Conservation (phyloP, 2,888 invertebrate species). For the Rhagonycha lutea region DNA sequence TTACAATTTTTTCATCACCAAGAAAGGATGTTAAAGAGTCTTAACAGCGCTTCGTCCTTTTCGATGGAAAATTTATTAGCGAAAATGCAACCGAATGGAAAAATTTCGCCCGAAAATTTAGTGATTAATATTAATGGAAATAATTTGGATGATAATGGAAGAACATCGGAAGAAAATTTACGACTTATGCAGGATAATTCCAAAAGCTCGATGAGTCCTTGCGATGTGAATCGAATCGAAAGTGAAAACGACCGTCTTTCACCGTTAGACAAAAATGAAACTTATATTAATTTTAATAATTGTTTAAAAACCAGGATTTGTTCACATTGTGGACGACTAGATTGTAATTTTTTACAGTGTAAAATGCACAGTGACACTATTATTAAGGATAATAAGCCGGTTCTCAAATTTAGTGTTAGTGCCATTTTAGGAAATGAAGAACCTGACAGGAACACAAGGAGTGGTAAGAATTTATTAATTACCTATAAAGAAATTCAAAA, state of each 20-base stretch:
- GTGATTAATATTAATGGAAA: slow-evolving; percentile 34
- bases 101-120: slow-evolving; percentile 48
- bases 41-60: slow-evolving; percentile 51
- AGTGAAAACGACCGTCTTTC: slow-evolving; percentile 43
- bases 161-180: slow-evolving; percentile 16
- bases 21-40: slow-evolving; percentile 52
- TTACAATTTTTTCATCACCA: slow-evolving; percentile 48
- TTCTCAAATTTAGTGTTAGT: slow-evolving; percentile 90
- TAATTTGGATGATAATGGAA: slow-evolving; percentile 15
- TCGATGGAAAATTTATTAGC: slow-evolving; percentile 53
- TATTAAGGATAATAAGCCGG: slow-evolving; percentile 65
- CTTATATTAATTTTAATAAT: slow-evolving; percentile 49
- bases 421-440: slow-evolving; percentile 77
- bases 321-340: slow-evolving; percentile 61
- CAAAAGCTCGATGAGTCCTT: slow-evolving; percentile 23
- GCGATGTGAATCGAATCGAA: slow-evolving; percentile 26
- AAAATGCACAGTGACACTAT: slow-evolving; percentile 44
- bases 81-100: slow-evolving; percentile 40
- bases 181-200: slow-evolving; percentile 22
- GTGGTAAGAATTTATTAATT: slow-evolving; percentile 34
- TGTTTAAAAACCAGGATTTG: slow-evolving; percentile 55
- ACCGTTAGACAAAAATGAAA: slow-evolving; percentile 44
- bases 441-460: slow-evolving; percentile 35
- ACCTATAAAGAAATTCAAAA: background rate
- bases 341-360: slow-evolving; percentile 58